Conservation (phyloP, 2,888 invertebrate species). For the Brachylomia viminalis region DNA sequence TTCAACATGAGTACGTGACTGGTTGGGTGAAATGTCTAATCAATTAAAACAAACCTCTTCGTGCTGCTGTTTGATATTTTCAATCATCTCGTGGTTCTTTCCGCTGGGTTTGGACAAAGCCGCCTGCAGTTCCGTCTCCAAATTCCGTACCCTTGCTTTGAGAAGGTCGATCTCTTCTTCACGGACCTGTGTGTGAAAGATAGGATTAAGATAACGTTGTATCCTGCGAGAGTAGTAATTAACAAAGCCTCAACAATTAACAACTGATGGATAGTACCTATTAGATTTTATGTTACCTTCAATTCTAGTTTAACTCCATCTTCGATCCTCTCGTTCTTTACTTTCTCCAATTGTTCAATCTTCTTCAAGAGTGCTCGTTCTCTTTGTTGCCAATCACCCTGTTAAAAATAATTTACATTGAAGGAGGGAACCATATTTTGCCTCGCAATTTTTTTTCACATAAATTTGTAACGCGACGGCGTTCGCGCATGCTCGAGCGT, state of each 20-base stretch:
- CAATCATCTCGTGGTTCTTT: constrained; percentile 88
- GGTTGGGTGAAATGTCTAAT: neutral
- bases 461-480: neutral
- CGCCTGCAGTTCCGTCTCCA: constrained; percentile 87
- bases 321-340: constrained; percentile 80
- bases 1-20: neutral
- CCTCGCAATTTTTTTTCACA: neutral
- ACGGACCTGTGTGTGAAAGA: constrained; percentile 78
- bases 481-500: neutral
- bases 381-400: constrained; percentile 84
- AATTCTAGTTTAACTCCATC: constrained; percentile 81
- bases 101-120: constrained; percentile 86
- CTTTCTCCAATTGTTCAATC: constrained; percentile 83
- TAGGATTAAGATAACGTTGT: neutral
- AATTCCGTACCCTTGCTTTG: constrained; percentile 85
- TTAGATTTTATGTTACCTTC: constrained; percentile 75
- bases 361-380: constrained; percentile 84
- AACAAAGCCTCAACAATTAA: neutral
- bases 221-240: neutral
- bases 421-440: neutral
- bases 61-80: constrained; percentile 88
- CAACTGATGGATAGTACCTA: neutral
- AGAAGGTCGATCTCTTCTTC: constrained; percentile 89
- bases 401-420: neutral
- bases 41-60: constrained; percentile 80